Evolutionary conservation across 2,888 invertebrate genomes (phyloP), one percentile per base, ranked within the genome.

Genomic region (Griposia aprilina): DNA sequence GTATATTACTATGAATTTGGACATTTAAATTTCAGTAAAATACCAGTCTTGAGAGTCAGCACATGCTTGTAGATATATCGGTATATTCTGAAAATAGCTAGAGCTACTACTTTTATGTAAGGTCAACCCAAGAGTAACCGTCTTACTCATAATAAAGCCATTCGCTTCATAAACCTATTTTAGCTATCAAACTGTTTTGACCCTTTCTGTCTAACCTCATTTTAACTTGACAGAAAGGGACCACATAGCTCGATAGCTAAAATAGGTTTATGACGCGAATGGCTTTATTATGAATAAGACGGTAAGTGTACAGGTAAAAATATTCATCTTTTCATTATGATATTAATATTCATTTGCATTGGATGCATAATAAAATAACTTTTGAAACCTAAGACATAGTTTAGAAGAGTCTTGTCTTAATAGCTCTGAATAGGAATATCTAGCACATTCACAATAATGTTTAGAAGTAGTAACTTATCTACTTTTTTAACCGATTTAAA

Each of bases 361-460:
- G 7, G n/a, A 3, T 48, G 48, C 15, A 45, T 15, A n/a, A 59
- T 20, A 52, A 26, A n/a, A 59, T 20, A 52, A 26, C 30, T 71
- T 71, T 45, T 57, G 8, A 72, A 30, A 74, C 11, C 20, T 36
- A 73, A 13, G n/a, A 73, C n/a, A 59, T 20, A 26, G 13, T 59
- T 41, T 45, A n/a, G 23, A 15, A 15, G 26, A 45, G 23, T 41
- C 11, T 73, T 74, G 13, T n/a, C 23, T 55, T 17, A 23, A 73
- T 26, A 50, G 1, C 10, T 30, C 15, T 50, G 26, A 23, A 50
- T 50, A 30, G 20, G 15, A 48, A n/a, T 62, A 41, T 13, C 13
- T 55, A 10, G 7, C 50, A 62, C 23, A 62, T 60, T 26, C 11
- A 6, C 20, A 41, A 30, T 1, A 52, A 13, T 52, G 3, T 41